These are phyloP conservation scores for Pollenia angustigena DNA, from an alignment of 2,888 invertebrate species.

Conservation along the genomic window DNA sequence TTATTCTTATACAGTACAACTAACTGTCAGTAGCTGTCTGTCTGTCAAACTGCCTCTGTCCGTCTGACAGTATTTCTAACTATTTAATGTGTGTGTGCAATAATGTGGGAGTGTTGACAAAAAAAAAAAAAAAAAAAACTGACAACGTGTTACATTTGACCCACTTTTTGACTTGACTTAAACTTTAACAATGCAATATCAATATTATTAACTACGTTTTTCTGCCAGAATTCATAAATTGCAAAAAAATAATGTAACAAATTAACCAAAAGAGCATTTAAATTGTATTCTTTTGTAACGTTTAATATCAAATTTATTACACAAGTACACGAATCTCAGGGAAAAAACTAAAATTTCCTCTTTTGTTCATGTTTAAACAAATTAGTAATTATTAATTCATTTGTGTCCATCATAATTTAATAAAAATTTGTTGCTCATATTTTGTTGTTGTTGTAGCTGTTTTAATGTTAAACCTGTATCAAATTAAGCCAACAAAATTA, in stretches of 20 bases:
- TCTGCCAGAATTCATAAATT: conserved; percentile 54
- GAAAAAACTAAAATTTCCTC: conserved; percentile 40
- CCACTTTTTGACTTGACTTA: conserved; percentile 48
- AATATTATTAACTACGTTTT: conserved; percentile 23
- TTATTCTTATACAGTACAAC: conserved; percentile 25
- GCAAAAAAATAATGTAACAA: conserved; percentile 1
- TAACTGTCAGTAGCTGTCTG: conserved; percentile 51
- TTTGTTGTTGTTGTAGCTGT: not conserved
- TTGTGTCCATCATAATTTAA: conserved; percentile 65
- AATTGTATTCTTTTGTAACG: conserved; percentile 22
- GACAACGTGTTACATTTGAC: conserved; percentile 72
- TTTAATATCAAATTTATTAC: conserved; percentile 48
- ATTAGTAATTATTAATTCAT: conserved; percentile 64
- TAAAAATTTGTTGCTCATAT: conserved; percentile 4
- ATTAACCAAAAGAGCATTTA: not conserved
- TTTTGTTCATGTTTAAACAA: conserved; percentile 52
- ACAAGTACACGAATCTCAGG: not conserved
- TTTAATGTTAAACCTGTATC: conserved; percentile 30
- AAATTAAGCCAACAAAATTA: conserved; percentile 35
- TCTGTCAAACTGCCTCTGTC: conserved; percentile 18
- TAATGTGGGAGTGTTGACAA: conserved; percentile 71
- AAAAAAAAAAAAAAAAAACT: not conserved
- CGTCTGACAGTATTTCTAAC: conserved; percentile 18
- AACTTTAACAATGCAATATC: conserved; percentile 40
- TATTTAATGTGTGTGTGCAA: conserved; percentile 9